A percentile compares a stretch with the other conserved stretches of the same genome.
These are phyloP conservation scores for Sinopyrophorus schimmeli DNA, from an alignment of 2,888 invertebrate genomes.

Conservation along the genomic window DNA sequence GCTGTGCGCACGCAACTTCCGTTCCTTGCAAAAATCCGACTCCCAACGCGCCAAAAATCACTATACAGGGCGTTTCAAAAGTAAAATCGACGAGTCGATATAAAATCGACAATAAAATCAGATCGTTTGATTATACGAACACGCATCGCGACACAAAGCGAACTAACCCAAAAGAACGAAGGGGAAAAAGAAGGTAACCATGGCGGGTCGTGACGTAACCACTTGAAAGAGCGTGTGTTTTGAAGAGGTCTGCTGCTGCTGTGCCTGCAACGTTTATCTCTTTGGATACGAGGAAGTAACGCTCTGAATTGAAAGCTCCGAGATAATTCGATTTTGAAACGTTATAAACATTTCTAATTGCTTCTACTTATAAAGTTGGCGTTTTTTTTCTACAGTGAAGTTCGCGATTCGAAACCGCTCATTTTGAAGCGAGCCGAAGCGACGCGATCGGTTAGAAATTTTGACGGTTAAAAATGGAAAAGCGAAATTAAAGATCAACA, in stretches of 20 bases:
- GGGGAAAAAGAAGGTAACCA: slow-evolving; percentile 35
- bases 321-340: too few relatives aligned
- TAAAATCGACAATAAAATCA: too few relatives aligned
- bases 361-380: not conserved
- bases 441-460: not conserved
- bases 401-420: too few relatives aligned
- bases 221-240: slow-evolving; percentile 49
- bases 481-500: too few relatives aligned
- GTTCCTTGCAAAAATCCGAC: too few relatives aligned
- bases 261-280: slow-evolving; percentile 26
- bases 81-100: too few relatives aligned
- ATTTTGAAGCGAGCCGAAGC: too few relatives aligned
- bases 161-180: slow-evolving; percentile 18
- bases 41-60: too few relatives aligned
- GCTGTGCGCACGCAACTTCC: too few relatives aligned
- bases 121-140: slow-evolving; percentile 2
- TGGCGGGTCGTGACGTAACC: slow-evolving; percentile 43
- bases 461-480: not conserved
- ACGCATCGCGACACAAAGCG: slow-evolving; percentile 3
- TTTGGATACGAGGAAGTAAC: slow-evolving; percentile 21
- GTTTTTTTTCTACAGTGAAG: too few relatives aligned
- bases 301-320: not conserved
- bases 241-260: slow-evolving; percentile 43
- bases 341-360: not conserved
- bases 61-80: too few relatives aligned